Evolutionary conservation across 1,140 invertebrate species (phyloP), one percentile per base, ranked within the genome.

Genomic region (Euwallacea fornicatus): DNA sequence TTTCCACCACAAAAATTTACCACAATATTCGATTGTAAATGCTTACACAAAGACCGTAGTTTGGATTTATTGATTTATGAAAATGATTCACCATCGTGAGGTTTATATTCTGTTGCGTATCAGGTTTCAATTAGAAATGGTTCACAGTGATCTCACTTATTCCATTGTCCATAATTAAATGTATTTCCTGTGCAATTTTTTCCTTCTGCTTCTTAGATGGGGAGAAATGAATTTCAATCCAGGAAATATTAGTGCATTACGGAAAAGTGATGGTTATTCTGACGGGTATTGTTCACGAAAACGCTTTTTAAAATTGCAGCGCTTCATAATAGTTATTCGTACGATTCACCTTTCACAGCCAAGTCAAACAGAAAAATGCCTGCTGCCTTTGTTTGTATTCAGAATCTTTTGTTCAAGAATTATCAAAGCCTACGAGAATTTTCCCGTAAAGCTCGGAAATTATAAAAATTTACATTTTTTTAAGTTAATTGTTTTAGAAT

Each of bases 401-500:
- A 50, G 0, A 50, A 43, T 55, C 44, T 16, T 56, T 63, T 46
- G 55, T 62, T 66, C 56, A 11, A 54, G 42, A 55, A 59, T 66
- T 55, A 61, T 15, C 33, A 46, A 42, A 67, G 61, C 11, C 11
- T 61, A 42, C 54, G 10, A 10, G 13, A 13, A 42, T 50, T 69
- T 62, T 55, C 46, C 33, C n/a, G 13, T 47, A 54, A 62, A 61
- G 58, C 21, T 41, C n/a, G 53, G 43, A 62, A 61, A 54, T 69
- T 61, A 62, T 62, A 15, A 62, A 69, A 68, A 61, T 54, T 69
- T 69, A 42, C 58, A 59, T 60, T 58, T 69, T 66, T 73, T 63
- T 69, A 63, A 69, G 65, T 73, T 73, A 69, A 69, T 66, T 64
- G 61, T 69, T 54, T 66, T 13, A 56, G 53, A 58, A 66, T 59